Percentiles rank a stretch among this genome's conserved stretches.
Conservation (phyloP, 2,888 invertebrate genomes). For the Buathra laborator region DNA sequence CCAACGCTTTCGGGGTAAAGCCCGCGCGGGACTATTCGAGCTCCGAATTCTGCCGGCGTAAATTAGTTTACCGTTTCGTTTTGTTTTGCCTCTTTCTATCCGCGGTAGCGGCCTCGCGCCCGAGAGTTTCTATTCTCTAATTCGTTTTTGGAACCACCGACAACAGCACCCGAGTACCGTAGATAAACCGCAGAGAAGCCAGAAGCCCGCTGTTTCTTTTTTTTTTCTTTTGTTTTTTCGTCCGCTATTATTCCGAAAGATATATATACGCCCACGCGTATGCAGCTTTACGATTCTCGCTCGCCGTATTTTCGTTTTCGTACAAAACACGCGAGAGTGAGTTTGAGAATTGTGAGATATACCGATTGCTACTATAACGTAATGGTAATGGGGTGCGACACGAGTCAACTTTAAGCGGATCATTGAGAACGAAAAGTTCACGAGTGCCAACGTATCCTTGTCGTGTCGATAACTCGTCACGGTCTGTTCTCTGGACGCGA, state of each 20-base stretch:
- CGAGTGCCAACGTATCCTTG: conserved; percentile 41
- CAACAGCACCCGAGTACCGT: conserved; percentile 21
- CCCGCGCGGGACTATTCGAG: neutral
- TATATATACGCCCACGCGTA: conserved; percentile 64
- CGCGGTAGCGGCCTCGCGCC: neutral
- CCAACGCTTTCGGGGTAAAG: conserved; percentile 1
- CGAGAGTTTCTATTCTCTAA: conserved; percentile 25
- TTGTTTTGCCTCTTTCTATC: conserved; percentile 4
- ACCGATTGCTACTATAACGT: neutral
- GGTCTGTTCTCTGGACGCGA: neutral
- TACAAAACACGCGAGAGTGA: conserved; percentile 47
- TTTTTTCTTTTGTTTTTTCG: conserved; percentile 17
- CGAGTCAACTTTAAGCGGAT: neutral
- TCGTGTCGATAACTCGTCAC: conserved; percentile 51
- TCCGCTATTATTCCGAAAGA: conserved; percentile 69
- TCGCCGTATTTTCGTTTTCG: conserved; percentile 66
- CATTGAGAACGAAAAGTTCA: neutral
- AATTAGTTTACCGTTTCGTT: conserved; percentile 39
- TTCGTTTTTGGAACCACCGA: conserved; percentile 44
- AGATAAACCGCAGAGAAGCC: conserved; percentile 49
- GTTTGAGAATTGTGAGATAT: conserved; percentile 48
- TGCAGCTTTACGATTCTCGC: conserved; percentile 71
- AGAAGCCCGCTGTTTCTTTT: conserved; percentile 43
- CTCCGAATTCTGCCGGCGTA: conserved; percentile 6
- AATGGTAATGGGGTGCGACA: neutral